phyloP scores from a whole-genome alignment of 2,113 vertebrate species.

The Ursus arctos region DNA sequence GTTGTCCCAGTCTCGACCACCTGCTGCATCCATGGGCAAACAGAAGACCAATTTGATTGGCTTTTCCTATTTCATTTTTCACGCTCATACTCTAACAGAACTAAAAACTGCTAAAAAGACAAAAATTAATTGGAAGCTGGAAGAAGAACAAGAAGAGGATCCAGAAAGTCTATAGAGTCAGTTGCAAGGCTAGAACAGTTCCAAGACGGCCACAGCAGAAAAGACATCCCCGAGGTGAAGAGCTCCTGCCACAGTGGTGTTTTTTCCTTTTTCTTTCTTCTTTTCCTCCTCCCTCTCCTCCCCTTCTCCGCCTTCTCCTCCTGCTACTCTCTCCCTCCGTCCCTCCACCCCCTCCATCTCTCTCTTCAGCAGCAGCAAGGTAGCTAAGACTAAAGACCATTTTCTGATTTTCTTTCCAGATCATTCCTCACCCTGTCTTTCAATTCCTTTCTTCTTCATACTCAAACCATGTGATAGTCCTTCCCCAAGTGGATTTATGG shows the following conservation, averaged over 20 bases:
- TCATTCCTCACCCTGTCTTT: neutral
- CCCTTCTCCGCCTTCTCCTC: neutral
- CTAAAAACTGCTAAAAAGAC: neutral
- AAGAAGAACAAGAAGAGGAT: neutral
- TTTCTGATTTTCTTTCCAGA: constrained; percentile 35
- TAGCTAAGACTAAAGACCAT: neutral
- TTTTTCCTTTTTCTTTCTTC: neutral
- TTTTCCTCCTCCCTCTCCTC: no score
- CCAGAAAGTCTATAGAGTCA: neutral
- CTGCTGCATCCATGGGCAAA: neutral
- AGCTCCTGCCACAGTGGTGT: neutral
- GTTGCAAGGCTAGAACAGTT: neutral
- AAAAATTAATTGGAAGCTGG: neutral
- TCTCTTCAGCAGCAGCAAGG: neutral
- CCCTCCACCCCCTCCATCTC: neutral
- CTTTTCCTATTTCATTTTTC: neutral
- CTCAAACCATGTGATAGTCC: neutral
- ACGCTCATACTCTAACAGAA: neutral
- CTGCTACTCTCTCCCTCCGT: no score
- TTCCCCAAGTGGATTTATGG: neutral
- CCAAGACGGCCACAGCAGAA: neutral
- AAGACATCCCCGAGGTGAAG: neutral
- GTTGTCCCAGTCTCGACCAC: neutral
- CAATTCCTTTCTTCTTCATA: neutral
- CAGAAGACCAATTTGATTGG: neutral